Evolutionary conservation across 2,113 vertebrate genomes (phyloP), one percentile per base, ranked within the genome.

Genomic region (Centropristis striata): DNA sequence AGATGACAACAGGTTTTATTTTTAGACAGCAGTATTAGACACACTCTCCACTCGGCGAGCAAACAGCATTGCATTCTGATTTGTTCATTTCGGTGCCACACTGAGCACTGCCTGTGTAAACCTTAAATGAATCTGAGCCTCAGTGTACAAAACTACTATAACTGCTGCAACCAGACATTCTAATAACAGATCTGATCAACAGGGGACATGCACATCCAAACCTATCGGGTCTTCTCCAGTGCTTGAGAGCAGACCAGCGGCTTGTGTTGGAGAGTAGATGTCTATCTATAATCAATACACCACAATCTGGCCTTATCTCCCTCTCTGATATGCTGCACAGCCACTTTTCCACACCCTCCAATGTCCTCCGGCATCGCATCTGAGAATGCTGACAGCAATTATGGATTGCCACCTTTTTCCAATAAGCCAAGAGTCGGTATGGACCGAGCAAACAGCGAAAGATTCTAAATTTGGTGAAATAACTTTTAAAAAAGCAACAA

Each of bases 241-340:
- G 71, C 73, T 73, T 8, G 58, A 85, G 77, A 81, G 65, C 73
- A 28, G 74, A 79, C 61, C 61, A 49, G 87, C 86, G 76, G 85
- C 83, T 84, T 81, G 78, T 80, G 86, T 87, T 81, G 58, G 87
- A 88, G 85, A 88, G 84, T 67, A 92, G 92, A 92, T 93, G 78
- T 55, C 83, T 90, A 93, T 92, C 92, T 92, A 81, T 69, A 92
- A 94, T 94, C 92, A 78, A 93, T 94, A 93, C 86, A 46, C 59
- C 79, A 88, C 90, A 86, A 93, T 92, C 91, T 92, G 86, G 79
- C 75, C 86, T 92, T 89, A 93, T 94, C 91, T 90, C 37, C 28
- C 46, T 16, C 67, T 75, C 84, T 89, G 87, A 93, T 89, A 88
- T 79, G 83, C 85, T 80, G 84, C 49, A 78, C 86, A 89, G 88